Conservation (phyloP, 2,113 vertebrate species). For the Tichodroma muraria region DNA sequence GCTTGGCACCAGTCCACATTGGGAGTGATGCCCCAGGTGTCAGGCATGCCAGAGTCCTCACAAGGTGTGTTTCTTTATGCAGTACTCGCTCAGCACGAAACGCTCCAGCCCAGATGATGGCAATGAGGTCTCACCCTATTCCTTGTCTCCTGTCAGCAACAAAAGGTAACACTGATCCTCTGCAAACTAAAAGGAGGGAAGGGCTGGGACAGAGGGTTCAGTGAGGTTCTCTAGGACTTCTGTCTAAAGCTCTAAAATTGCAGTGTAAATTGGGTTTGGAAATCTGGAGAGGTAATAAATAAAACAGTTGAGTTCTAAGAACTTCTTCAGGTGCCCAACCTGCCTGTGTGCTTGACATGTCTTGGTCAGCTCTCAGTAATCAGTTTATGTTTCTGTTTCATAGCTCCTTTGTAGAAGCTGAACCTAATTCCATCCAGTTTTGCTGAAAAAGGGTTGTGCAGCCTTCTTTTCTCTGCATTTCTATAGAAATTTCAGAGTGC, state of each 20-base stretch:
- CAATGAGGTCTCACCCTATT: slow-evolving; percentile 94
- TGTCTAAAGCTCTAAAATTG: neutral
- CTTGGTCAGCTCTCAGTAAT: neutral
- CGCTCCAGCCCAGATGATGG: slow-evolving; percentile 90
- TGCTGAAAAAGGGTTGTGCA: neutral
- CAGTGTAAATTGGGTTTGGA: neutral
- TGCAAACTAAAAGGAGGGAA: neutral
- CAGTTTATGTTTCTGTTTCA: neutral
- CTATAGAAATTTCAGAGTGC: neutral
- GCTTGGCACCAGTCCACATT: neutral
- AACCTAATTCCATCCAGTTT: neutral
- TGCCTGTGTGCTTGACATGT: neutral
- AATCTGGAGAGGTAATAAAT: neutral
- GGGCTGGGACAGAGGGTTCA: neutral
- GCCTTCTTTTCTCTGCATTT: neutral
- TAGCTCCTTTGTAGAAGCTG: neutral
- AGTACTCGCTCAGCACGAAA: slow-evolving; percentile 95
- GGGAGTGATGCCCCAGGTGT: neutral
- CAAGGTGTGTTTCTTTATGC: neutral
- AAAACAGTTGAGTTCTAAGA: neutral
- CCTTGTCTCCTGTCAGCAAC: slow-evolving; percentile 95
- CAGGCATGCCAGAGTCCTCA: neutral
- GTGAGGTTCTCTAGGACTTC: neutral
- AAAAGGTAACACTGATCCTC: slow-evolving; percentile 81
- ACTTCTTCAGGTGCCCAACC: neutral